Evolutionary conservation across 2,797 vertebrate genomes (phyloP), one percentile per base, ranked within the genome.

Genomic region (Urosaurus nigricauda): DNA sequence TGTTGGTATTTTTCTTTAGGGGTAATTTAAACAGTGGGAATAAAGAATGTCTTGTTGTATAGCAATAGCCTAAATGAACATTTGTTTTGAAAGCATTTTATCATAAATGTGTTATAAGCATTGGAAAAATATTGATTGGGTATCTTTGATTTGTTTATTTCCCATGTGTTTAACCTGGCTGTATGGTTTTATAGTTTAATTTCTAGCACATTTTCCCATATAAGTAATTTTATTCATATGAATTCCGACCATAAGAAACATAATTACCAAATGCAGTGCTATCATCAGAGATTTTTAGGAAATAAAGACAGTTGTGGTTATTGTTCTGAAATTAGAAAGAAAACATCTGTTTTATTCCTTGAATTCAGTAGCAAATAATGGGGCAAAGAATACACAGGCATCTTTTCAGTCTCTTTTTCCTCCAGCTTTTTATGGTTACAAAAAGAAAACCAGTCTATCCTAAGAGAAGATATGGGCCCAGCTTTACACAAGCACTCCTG

Each of bases 11-110:
- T 43, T 35, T 68, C 24, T 40, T 81, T 11, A 71, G 5, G 60
- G 35, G 29, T 35, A 53, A 75, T 58, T 83, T 77, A 43, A 29
- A 43, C 14, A 73, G 24, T 74, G 13, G 13, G 32, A 68, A 78
- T 70, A 40, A 79, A 14, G 14, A 68, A 21, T 70, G 12, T 32
- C n/a, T 70, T 56, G 32, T 68, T 83, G 73, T 35, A 71, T 80
- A 88, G 74, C 86, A 93, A 94, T 93, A 87, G 84, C 73, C 88
- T 88, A 87, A 91, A 93, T 92, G 71, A 81, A 84, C 43, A 0
- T 89, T 87, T 73, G n/a, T 26, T 58, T 6, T 90, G 80, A 83
- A 71, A 88, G 35, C 51, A 84, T 83, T 87, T 94, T 95, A 86
- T 43, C 0, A 0, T 1, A 5, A 83, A 92, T 91, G 82, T 88